Evolutionary conservation across 2,113 vertebrate species (phyloP), one percentile per base, ranked within the genome.

Genomic region (Varanus salvator): DNA sequence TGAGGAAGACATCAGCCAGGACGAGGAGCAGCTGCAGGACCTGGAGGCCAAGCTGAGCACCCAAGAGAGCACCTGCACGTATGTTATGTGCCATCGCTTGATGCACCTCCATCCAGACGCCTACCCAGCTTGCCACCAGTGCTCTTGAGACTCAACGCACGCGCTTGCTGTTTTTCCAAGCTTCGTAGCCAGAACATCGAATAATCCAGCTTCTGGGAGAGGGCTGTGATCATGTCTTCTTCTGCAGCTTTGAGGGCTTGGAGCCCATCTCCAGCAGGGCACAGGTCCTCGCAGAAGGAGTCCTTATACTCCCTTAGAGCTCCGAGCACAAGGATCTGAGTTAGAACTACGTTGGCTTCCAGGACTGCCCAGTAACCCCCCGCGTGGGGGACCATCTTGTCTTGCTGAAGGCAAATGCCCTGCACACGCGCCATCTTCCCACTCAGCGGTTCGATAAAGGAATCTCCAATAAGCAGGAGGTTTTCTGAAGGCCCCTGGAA

Each of bases 361-460:
- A 98, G 91, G 72, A 98, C 92, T 0, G 97, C 92, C 95, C 97
- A 97, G 60, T 97, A 93, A 71, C 98, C 97, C 84, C 98, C 98
- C 3, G 89, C 74, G 19, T 97, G 95, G 31, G 98, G 97, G 48
- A 97, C 81, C 80, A 96, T 87, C 84, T 93, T 91, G 0, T 95
- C 97, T 1, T 96, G 96, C 38, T 66, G 89, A 12, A 94, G 76
- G 27, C 96, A 97, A 90, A 93, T 96, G 3, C 98, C 98, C 2
- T 97, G 96, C 0, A 98, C 87, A 48, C 84, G 96, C 82, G 93
- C 91, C 21, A 86, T 89, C 84, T 96, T 97, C 48, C 98, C 95
- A 82, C 98, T 99, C 92, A 99, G 95, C 7, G 98, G 97, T 48
- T 98, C 98, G 0, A 95, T 95, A 90, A 98, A 98, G 89, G 96